Evolutionary conservation across 2,888 invertebrate genomes (phyloP), one percentile per base, ranked within the genome.

Genomic region (Lithophane socia): DNA sequence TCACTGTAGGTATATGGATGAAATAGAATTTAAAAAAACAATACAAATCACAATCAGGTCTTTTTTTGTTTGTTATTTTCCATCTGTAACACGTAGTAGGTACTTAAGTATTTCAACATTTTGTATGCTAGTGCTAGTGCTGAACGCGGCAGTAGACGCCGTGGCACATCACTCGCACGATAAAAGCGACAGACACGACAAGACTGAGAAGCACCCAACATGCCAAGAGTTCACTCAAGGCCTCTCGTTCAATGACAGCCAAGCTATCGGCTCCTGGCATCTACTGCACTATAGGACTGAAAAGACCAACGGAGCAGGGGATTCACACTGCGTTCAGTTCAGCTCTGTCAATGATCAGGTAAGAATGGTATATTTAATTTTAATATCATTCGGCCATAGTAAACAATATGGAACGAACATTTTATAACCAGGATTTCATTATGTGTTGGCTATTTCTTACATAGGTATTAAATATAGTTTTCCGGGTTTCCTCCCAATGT

Each of bases 231-330:
- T 94, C 86, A 93, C 94, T 1, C 90, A 92, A 2, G 94, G 94
- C 3, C 92, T 93, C 10, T 89, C 89, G 3, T 95, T 95, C 85
- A 92, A 94, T 75, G 94, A 95, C 79, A 89, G 83, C 61, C 92
- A 94, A 71, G 94, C 94, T 5, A 78, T 93, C 9, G 95, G 95
- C n/a, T 90, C 90, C 56, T 95, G 95, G 95, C 93, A 94, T 77
- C 89, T 95, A 52, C 88, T 95, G 63, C 94, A 93, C 80, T 93
- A 92, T 80, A 92, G 90, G 79, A 92, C 92, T 1, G 93, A 93
- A 76, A 92, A 90, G 56, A 88, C 90, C 3, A 92, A 92, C 68
- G 93, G 92, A 5, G 87, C 92, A 2, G 93, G 92, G 18, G 94
- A 94, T 21, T 88, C 92, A 0, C 93, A 93, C 65, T 95, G 95